phyloP scores from a whole-genome alignment of 2,888 invertebrate species.

The Epinotia nisella region DNA sequence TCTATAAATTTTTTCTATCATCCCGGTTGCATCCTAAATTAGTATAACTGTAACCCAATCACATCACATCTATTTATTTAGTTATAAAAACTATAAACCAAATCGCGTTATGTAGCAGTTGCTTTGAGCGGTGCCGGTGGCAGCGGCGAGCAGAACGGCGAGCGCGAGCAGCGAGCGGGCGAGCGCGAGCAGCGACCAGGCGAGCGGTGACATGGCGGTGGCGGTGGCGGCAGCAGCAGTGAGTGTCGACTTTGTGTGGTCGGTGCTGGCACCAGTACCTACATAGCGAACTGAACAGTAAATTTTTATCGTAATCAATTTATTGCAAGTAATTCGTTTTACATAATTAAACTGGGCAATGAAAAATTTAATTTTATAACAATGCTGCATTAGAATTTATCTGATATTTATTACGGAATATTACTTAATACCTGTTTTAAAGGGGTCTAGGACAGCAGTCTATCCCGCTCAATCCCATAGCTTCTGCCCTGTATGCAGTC shows the following conservation, averaged over 20 bases:
- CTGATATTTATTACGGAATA: too few relatives aligned
- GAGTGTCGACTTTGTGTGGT: not conserved
- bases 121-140: not conserved
- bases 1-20: too few relatives aligned
- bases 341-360: not conserved
- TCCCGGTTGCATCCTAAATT: too few relatives aligned
- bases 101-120: not conserved
- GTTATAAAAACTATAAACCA: not conserved
- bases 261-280: too few relatives aligned
- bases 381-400: not conserved
- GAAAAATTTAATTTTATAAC: not conserved
- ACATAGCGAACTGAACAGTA: not conserved
- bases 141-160: not conserved
- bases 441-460: too few relatives aligned
- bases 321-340: not conserved
- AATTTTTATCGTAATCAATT: not conserved
- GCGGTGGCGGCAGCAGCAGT: not conserved
- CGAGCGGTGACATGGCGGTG: not conserved
- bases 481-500: too few relatives aligned
- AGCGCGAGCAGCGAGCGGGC: not conserved
- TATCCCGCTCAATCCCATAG: too few relatives aligned
- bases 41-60: too few relatives aligned
- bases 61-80: not conserved
- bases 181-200: not conserved
- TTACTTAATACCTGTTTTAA: too few relatives aligned